These are phyloP conservation scores for Percina caprodes DNA, from an alignment of 2,113 vertebrate species.

Conservation along the genomic window DNA sequence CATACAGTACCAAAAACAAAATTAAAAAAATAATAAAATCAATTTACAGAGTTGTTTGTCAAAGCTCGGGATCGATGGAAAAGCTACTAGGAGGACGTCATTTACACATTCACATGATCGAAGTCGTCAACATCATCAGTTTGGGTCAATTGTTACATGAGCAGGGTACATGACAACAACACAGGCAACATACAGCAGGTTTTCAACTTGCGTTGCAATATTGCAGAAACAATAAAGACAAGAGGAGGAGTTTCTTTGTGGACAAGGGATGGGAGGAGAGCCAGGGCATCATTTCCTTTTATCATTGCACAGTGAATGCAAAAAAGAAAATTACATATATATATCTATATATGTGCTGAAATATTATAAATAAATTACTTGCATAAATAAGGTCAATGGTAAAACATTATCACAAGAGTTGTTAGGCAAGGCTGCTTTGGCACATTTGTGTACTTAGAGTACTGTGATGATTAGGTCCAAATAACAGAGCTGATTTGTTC, in stretches of 20 bases:
- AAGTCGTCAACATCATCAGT: slow-evolving; percentile 22
- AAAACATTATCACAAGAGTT: slow-evolving; percentile 31
- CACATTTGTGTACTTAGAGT: slow-evolving; percentile 56
- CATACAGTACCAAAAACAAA: slow-evolving; percentile 43
- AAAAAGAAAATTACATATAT: not conserved
- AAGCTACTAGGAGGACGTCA: slow-evolving; percentile 20
- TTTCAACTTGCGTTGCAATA: slow-evolving; percentile 7
- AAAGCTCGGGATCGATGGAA: slow-evolving; percentile 16
- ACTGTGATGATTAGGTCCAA: slow-evolving; percentile 40
- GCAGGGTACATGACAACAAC: slow-evolving; percentile 21
- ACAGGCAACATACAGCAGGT: slow-evolving; percentile 15
- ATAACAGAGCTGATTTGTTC: slow-evolving; percentile 17
- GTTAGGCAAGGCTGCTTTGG: slow-evolving; percentile 63
- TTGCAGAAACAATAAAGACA: slow-evolving; percentile 26
- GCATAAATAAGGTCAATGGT: slow-evolving; percentile 36
- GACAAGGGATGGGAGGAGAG: not conserved
- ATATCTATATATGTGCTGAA: slow-evolving; percentile 12
- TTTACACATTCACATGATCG: slow-evolving; percentile 40
- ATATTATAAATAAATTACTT: slow-evolving; percentile 36
- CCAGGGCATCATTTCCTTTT: slow-evolving; percentile 12
- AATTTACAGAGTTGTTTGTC: slow-evolving; percentile 11
- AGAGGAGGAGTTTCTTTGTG: not conserved
- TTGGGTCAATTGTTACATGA: not conserved
- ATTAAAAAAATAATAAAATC: slow-evolving; percentile 42
- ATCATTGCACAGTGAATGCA: slow-evolving; percentile 30